These are phyloP conservation scores for Amorpha juglandis DNA, from an alignment of 2,888 invertebrate species.

Conservation along the genomic window DNA sequence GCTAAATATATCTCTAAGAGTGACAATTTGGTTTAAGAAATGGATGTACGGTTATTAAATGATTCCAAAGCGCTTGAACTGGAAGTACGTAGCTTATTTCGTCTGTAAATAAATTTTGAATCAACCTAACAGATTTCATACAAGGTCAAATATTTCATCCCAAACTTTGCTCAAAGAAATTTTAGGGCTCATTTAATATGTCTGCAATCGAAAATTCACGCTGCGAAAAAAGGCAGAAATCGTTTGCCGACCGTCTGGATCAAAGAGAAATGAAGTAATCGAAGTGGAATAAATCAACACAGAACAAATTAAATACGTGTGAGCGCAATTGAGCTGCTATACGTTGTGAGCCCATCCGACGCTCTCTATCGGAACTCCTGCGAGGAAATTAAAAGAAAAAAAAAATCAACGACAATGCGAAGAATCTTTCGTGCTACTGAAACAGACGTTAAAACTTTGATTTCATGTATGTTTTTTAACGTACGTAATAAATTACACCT, in stretches of 20 bases:
- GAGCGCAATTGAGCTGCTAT: constrained; percentile 60
- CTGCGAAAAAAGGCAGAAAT: constrained; percentile 45
- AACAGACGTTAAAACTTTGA: constrained; percentile 47
- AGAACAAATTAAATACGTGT: constrained; percentile 73
- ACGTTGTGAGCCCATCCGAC: constrained; percentile 55
- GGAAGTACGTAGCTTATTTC: not conserved
- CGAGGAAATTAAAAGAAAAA: constrained; percentile 56
- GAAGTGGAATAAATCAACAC: constrained; percentile 71
- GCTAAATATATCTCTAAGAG: not conserved
- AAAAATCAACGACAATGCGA: constrained; percentile 52
- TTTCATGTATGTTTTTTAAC: constrained; percentile 31
- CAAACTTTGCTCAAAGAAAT: constrained; percentile 25
- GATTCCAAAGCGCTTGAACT: not conserved
- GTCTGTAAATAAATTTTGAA: constrained; percentile 10
- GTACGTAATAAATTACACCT: constrained; percentile 1
- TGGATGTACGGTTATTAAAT: not conserved
- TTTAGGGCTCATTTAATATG: constrained; percentile 32
- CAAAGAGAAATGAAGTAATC: constrained; percentile 67
- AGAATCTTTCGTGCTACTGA: constrained; percentile 45
- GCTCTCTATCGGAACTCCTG: constrained; percentile 54
- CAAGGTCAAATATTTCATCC: constrained; percentile 19
- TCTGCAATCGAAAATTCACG: constrained; percentile 37
- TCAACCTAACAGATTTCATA: constrained; percentile 6
- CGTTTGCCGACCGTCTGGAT: constrained; percentile 54
- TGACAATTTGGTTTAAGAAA: not conserved